Evolutionary conservation across 35 echinoderm and acorn worm species (phyloP), one percentile per base, ranked within the genome.

Genomic region (Heliocidaris erythrogramma): DNA sequence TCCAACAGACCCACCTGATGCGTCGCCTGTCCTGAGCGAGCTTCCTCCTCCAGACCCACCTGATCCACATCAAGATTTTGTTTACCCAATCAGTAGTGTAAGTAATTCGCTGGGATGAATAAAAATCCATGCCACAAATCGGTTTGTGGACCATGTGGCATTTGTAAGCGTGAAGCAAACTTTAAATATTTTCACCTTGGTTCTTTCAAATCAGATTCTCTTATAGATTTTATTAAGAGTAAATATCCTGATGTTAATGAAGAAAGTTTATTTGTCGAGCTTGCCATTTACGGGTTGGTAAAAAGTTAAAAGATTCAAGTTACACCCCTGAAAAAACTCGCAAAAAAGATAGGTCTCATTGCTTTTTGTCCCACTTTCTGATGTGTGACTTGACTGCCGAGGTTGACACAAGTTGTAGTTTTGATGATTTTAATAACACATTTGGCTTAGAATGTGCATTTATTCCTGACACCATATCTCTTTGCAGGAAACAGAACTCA

Each of bases 341-440:
- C 16, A 48, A 29, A 18, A 31, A 18, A 48, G 88, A 29, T 90
- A 5, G 18, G 31, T 35, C 88, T 90, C 30, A 18, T 90, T 90
- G 88, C 18, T 48, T 35, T 90, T 48, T 90, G 18, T 90, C 88
- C 7, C 16, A 90, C 31, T 90, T 29, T 48, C 13, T 35, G 4
- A 29, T 90, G 31, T 90, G 88, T 32, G 16, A 18, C 16, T 5
- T 29, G 5, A 32, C 5, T 90, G 88, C 18, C 5, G 30, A 29
- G 31, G 47, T 35, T 8, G 7, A 48, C 16, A 90, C 30, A 29
- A 8, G 18, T 5, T 18, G 16, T 18, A 90, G 4, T 32, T 18
- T 90, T 6, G 88, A 18, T 90, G 88, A 90, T 90, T 90, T 90
- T 31, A 90, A 48, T 31, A 31, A 90, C 5, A 90, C 88, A 48